These are phyloP conservation scores for Gasterosteus nipponicus DNA, from an alignment of 2,113 vertebrate species.

Conservation along the genomic window DNA sequence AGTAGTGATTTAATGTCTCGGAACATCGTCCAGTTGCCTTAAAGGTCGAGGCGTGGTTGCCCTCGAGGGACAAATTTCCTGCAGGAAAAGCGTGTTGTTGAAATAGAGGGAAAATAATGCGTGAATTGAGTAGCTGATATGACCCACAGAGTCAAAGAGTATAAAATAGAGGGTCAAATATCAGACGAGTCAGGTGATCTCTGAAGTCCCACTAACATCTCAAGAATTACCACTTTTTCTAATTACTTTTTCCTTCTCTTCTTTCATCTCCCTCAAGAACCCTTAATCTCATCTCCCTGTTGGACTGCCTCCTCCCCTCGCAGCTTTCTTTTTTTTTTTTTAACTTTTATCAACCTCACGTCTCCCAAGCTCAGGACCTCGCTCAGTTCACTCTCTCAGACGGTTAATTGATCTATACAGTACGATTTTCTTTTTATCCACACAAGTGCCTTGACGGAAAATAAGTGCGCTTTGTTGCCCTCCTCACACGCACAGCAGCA, in stretches of 20 bases:
- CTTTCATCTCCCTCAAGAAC: slow-evolving; percentile 58
- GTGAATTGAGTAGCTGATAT: not conserved
- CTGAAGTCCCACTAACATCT: slow-evolving; percentile 13
- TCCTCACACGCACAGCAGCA: not conserved
- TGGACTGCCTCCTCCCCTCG: slow-evolving; percentile 17
- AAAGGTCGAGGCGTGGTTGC: not conserved
- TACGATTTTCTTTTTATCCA: slow-evolving; percentile 21
- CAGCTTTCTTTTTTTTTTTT: slow-evolving; percentile 25
- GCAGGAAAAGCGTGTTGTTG: not conserved
- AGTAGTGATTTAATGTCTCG: not conserved
- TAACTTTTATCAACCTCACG: slow-evolving; percentile 47
- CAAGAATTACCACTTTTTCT: slow-evolving; percentile 35
- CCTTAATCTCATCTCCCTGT: slow-evolving; percentile 47
- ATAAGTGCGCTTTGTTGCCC: slow-evolving; percentile 7
- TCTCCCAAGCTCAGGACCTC: slow-evolving; percentile 50
- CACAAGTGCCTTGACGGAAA: slow-evolving; percentile 22
- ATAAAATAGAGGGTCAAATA: not conserved
- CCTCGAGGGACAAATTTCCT: not conserved
- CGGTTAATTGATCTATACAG: slow-evolving; percentile 39
- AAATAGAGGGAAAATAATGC: not conserved
- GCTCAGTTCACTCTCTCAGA: slow-evolving; percentile 38
- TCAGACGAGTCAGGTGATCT: not conserved
- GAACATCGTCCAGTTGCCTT: no score
- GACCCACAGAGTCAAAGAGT: not conserved
- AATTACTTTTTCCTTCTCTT: slow-evolving; percentile 26